Conservation (phyloP, 2,888 invertebrate genomes). For the Muscina levida region DNA sequence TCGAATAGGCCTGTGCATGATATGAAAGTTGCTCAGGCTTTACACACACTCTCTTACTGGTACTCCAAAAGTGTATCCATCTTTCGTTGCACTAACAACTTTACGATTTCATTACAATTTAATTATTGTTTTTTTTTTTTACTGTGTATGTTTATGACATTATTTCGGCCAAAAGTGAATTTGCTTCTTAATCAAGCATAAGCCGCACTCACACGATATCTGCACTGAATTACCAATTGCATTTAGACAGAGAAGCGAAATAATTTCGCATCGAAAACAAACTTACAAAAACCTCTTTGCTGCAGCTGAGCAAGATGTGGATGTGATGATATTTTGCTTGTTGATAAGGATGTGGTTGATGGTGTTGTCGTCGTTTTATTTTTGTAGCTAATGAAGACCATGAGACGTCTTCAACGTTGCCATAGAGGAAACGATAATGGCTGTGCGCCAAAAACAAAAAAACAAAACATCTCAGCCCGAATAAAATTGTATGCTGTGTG, state of each 20-base stretch:
- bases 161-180: constrained; percentile 47
- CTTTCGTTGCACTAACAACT: too few relatives aligned
- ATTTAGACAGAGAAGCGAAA: constrained; percentile 36
- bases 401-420: constrained; percentile 2
- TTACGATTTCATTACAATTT: too few relatives aligned
- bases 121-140: too few relatives aligned
- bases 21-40: too few relatives aligned
- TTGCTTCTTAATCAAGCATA: constrained; percentile 60
- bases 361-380: background rate
- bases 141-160: constrained; percentile 41
- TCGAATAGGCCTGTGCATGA: too few relatives aligned
- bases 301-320: constrained; percentile 16
- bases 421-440: constrained; percentile 38
- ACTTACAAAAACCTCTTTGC: constrained; percentile 36
- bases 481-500: constrained; percentile 13
- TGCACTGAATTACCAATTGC: constrained; percentile 61
- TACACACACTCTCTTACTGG: too few relatives aligned
- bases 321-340: background rate
- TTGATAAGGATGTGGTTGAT: background rate
- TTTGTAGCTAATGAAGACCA: background rate
- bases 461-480: background rate
- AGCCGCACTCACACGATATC: constrained; percentile 58
- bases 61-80: too few relatives aligned
- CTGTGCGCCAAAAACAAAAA: constrained; percentile 34
- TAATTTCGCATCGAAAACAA: constrained; percentile 6